Base-by-base conservation (phyloP, 2,113 vertebrate genomes). In the Porphyrio hochstetteri region DNA sequence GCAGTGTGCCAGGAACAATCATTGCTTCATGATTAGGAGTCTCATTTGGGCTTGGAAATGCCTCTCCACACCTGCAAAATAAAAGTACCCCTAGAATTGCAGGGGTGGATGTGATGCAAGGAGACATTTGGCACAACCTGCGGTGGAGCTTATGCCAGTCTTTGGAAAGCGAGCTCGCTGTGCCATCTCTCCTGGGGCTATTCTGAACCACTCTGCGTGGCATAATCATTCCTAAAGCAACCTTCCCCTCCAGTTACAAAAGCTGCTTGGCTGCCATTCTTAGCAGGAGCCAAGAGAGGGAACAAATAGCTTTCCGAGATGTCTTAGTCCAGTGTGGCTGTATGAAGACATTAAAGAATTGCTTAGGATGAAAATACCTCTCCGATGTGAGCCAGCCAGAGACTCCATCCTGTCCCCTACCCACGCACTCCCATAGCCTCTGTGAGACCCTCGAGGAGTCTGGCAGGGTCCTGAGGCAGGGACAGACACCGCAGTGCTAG, bases 401-500 rank as follows among this genome's bases (percentile, higher is more conserved):
- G 16, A 20, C 10, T 67, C 3, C 0, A 36, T 77, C 57, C 27
- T 59, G 29, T 6, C 29, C 10, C 42, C 2, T 16, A 7, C 48
- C 38, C 7, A 2, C 44, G 21, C 17, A 4, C 38, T 20, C 19
- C 38, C 8, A 2, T 5, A 16, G 1, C 5, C 7, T 36, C 53
- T 20, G 53, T 20, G 3, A 15, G 69, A 40, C 9, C 16, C 33
- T 13, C 8, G 20, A 11, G 48, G 11, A 23, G 48, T 48, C 11
- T 20, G 25, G 23, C 33, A 48, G 59, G 65, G 42, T 9, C 48
- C 36, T 20, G 0, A 23, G n/a, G 80, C 65, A 55, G 92, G 14
- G 11, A 38, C 36, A 40, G 50, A 18, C 40, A 29, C 3, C 11
- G 11, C 0, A 23, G 24, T 10, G 2, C 0, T 4, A 76, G 5